Conservation (phyloP, 2,113 vertebrate genomes). For the Rafetus swinhoei region DNA sequence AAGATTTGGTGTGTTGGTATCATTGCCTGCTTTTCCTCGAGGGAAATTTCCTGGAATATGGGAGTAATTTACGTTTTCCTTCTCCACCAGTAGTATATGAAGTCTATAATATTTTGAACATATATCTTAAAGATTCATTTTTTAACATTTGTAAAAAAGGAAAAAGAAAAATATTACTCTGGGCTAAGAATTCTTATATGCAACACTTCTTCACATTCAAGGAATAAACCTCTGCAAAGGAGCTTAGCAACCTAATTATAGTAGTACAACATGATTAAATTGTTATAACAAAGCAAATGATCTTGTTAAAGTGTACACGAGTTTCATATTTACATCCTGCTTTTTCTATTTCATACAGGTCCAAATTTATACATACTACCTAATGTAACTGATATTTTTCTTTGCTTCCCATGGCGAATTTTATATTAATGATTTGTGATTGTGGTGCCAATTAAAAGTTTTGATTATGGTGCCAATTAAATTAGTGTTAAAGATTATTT, state of each 20-base stretch:
- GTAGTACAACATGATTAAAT: not conserved
- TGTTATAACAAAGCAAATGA: constrained; percentile 6
- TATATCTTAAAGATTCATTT: not conserved
- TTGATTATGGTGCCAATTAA: not conserved
- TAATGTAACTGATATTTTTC: not conserved
- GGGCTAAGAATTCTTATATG: not conserved
- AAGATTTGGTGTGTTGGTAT: not conserved
- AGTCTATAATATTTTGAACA: not conserved
- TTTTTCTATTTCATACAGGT: not conserved
- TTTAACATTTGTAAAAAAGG: not conserved
- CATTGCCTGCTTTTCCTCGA: not conserved
- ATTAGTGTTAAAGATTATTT: constrained; percentile 63
- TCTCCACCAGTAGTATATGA: not conserved
- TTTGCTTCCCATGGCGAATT: not conserved
- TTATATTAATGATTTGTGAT: constrained; percentile 5
- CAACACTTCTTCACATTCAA: not conserved
- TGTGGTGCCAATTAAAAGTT: not conserved
- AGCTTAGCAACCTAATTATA: not conserved
- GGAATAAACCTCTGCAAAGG: not conserved
- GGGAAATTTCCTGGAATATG: fast-evolving
- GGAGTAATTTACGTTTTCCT: not conserved
- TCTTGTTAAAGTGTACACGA: not conserved
- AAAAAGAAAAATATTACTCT: not conserved
- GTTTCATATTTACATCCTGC: not conserved
- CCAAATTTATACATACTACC: not conserved